Evolutionary conservation across 2,797 vertebrate species (phyloP).

Genomic region (Simalia tracyae): DNA sequence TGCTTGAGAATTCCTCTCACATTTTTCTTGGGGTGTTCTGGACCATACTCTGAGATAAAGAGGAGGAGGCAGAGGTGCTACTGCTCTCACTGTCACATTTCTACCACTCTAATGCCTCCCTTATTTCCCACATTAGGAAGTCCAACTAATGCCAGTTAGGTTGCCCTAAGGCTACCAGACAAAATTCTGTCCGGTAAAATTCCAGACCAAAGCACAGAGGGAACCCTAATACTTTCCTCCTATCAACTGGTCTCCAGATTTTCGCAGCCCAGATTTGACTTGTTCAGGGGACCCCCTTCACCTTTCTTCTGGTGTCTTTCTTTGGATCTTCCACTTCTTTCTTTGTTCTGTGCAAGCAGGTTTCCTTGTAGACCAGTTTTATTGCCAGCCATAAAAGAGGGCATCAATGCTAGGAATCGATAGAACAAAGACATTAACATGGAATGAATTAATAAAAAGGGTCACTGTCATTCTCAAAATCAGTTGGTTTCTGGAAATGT

Average conservation of each 20-base stretch:
- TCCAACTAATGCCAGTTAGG: background rate
- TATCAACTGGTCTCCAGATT: background rate
- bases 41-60: too few species aligned
- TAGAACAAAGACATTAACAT: slow-evolving; percentile 31
- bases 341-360: background rate
- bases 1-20: too few species aligned
- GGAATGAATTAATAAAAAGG: slow-evolving; percentile 38
- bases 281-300: background rate
- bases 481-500: slow-evolving; percentile 20
- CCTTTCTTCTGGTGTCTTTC: background rate
- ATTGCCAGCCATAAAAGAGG: slow-evolving; percentile 9
- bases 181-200: background rate
- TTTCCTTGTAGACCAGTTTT: slow-evolving; percentile 8
- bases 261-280: background rate
- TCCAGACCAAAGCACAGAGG: background rate
- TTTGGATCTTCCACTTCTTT: background rate
- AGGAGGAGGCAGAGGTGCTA: too few species aligned
- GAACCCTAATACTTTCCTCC: background rate
- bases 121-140: background rate
- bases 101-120: background rate
- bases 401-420: slow-evolving; percentile 16
- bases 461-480: slow-evolving; percentile 23
- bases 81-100: too few species aligned
- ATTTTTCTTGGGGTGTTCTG: too few species aligned
- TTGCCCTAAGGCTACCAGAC: background rate